These are phyloP conservation scores for Syngnathus typhle DNA, from an alignment of 2,113 vertebrate species.

Conservation along the genomic window DNA sequence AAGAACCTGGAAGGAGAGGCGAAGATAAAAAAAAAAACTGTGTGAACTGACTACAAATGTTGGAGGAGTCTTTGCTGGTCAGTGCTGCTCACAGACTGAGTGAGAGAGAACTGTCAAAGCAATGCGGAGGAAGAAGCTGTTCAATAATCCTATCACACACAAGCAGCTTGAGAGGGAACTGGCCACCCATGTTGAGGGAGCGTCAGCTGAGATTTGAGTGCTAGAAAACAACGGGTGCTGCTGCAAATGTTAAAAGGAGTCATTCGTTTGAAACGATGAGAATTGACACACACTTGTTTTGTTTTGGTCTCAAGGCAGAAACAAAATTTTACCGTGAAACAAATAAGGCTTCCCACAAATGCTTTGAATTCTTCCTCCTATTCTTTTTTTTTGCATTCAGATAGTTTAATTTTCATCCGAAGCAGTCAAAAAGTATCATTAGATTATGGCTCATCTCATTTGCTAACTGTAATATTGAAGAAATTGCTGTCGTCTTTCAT, in stretches of 20 bases:
- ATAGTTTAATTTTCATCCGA: slow-evolving; percentile 24
- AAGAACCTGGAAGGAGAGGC: slow-evolving; percentile 13
- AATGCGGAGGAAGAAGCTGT: slow-evolving; percentile 13
- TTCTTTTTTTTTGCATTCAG: slow-evolving; percentile 11
- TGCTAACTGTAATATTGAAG: not conserved
- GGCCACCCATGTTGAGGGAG: slow-evolving; percentile 51
- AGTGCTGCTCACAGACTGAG: slow-evolving; percentile 22
- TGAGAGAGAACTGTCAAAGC: slow-evolving; percentile 35
- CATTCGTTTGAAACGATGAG: slow-evolving; percentile 2
- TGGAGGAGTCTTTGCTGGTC: not conserved
- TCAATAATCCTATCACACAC: slow-evolving; percentile 52
- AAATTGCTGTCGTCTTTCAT: not conserved
- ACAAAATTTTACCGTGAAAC: slow-evolving; percentile 15
- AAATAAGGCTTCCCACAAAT: slow-evolving; percentile 18
- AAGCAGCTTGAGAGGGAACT: slow-evolving; percentile 43
- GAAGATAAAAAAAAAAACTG: slow-evolving; percentile 17
- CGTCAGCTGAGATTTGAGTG: slow-evolving; percentile 39
- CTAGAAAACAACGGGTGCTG: slow-evolving; percentile 23
- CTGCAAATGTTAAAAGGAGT: slow-evolving; percentile 16
- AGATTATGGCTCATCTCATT: slow-evolving; percentile 16
- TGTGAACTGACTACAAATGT: slow-evolving; percentile 21
- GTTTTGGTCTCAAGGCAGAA: slow-evolving; percentile 15
- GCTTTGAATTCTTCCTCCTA: slow-evolving; percentile 6
- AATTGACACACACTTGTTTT: not conserved
- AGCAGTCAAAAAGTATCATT: slow-evolving; percentile 11